Percentiles rank a stretch among this genome's conserved stretches.
These are phyloP conservation scores for Pseudococcus viburni DNA, from an alignment of 2,888 invertebrate genomes.

Conservation along the genomic window DNA sequence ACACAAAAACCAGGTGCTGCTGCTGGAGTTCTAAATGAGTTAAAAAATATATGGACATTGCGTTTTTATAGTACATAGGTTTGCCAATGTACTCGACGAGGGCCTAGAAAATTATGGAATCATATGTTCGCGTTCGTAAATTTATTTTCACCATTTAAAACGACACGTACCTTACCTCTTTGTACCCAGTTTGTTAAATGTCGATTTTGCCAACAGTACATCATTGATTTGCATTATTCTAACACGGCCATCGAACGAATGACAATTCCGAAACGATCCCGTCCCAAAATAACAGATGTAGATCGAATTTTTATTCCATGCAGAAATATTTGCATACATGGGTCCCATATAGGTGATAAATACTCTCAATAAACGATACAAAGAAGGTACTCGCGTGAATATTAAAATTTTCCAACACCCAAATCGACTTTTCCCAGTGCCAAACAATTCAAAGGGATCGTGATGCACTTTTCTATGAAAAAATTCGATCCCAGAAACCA, in stretches of 20 bases:
- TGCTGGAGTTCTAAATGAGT: constrained; percentile 36
- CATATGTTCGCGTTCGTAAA: constrained; percentile 24
- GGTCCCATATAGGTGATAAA: constrained; percentile 9
- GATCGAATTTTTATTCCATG: neutral
- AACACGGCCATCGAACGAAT: neutral
- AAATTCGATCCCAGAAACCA: neutral
- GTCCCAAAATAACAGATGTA: neutral
- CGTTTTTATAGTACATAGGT: neutral
- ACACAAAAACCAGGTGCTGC: constrained; percentile 45
- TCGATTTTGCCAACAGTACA: neutral
- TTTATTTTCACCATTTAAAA: constrained; percentile 32
- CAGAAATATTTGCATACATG: constrained; percentile 4
- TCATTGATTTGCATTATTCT: constrained; percentile 40
- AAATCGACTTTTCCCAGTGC: neutral
- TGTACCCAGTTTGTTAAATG: neutral
- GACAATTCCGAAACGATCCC: constrained; percentile 1
- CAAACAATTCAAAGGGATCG: neutral
- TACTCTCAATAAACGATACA: constrained; percentile 2
- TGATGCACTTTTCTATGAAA: neutral
- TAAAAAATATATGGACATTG: constrained; percentile 19
- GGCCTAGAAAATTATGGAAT: constrained; percentile 41
- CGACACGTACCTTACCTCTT: neutral
- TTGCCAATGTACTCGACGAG: neutral
- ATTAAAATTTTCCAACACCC: neutral
- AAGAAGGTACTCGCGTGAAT: neutral